Percentiles rank a stretch among this genome's conserved stretches.
Conservation (phyloP, 2,113 vertebrate genomes). For the Cercopithecus mona region DNA sequence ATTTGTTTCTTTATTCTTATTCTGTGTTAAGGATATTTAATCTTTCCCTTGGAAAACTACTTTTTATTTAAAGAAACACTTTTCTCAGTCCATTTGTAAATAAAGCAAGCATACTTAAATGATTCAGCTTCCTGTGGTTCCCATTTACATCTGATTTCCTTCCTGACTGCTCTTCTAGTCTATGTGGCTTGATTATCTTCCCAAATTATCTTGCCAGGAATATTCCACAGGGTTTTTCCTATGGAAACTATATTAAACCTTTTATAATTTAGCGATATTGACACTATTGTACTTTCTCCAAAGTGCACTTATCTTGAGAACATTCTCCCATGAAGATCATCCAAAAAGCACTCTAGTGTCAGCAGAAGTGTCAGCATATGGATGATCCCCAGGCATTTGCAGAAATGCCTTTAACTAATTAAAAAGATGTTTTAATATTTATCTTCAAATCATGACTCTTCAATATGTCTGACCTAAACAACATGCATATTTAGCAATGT, state of each 20-base stretch:
- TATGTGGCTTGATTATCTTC: conserved; percentile 20
- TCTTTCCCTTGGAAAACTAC: conserved; percentile 48
- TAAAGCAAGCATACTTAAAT: conserved; percentile 53
- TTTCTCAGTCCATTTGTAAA: conserved; percentile 60
- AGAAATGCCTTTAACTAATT: neutral
- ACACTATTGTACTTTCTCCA: neutral
- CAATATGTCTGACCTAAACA: neutral
- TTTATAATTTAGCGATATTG: conserved; percentile 43
- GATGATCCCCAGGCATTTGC: neutral
- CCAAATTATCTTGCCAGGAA: conserved; percentile 31
- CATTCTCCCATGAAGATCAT: neutral
- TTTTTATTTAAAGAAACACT: conserved; percentile 67
- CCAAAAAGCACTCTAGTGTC: neutral
- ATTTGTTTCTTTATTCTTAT: conserved; percentile 66
- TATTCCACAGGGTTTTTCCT: neutral
- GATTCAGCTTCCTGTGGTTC: neutral
- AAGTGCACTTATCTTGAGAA: conserved; percentile 17
- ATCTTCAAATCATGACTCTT: neutral
- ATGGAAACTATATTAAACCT: conserved; percentile 38
- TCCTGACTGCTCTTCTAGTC: neutral
- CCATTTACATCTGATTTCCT: conserved; percentile 50
- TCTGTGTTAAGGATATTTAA: conserved; percentile 43
- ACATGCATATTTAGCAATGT: neutral
- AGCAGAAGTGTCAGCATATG: neutral
- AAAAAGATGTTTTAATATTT: neutral